Percentiles rank a stretch among this genome's conserved stretches.
phyloP scores from a whole-genome alignment of 2,888 invertebrate species.

The Sabatieria punctata region DNA sequence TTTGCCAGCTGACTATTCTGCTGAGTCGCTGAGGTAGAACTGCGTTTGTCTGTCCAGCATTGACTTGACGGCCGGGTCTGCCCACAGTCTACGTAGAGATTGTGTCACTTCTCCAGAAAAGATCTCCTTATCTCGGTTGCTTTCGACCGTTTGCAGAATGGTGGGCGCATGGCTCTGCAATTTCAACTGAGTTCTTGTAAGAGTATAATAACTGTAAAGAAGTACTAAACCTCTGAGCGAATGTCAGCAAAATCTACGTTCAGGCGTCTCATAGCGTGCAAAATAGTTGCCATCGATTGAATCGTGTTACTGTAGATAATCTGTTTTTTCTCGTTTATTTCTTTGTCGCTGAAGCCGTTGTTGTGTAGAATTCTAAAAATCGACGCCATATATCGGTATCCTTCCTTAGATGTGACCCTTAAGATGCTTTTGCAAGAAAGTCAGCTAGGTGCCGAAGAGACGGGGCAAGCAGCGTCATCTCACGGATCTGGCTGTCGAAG shows the following conservation, averaged over 20 bases:
- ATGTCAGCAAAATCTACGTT: too few species aligned
- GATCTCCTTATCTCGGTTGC: constrained; percentile 23
- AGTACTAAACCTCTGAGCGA: too few species aligned
- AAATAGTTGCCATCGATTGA: constrained; percentile 11
- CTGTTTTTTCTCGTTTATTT: constrained; percentile 9
- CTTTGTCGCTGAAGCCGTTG: constrained; percentile 10
- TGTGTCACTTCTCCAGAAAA: constrained; percentile 19
- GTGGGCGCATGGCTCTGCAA: constrained; percentile 11
- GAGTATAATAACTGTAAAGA: too few species aligned
- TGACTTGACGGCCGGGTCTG: constrained; percentile 17
- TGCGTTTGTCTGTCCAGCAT: constrained; percentile 20
- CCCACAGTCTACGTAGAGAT: constrained; percentile 19
- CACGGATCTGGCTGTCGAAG: too few species aligned
- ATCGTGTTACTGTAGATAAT: constrained; percentile 13
- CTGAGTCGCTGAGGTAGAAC: constrained; percentile 25
- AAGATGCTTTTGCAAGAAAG: too few species aligned
- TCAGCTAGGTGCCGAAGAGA: too few species aligned
- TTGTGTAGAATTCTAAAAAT: constrained; percentile 16
- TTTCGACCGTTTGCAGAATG: constrained; percentile 14
- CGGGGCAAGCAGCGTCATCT: too few species aligned
- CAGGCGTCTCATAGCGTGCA: neutral
- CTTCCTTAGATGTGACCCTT: too few species aligned
- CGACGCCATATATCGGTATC: too few species aligned
- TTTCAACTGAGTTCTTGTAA: too few species aligned
- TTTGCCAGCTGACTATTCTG: constrained; percentile 23